Evolutionary conservation across 2,888 invertebrate genomes (phyloP).

Genomic region (Acrobasis repandana): DNA sequence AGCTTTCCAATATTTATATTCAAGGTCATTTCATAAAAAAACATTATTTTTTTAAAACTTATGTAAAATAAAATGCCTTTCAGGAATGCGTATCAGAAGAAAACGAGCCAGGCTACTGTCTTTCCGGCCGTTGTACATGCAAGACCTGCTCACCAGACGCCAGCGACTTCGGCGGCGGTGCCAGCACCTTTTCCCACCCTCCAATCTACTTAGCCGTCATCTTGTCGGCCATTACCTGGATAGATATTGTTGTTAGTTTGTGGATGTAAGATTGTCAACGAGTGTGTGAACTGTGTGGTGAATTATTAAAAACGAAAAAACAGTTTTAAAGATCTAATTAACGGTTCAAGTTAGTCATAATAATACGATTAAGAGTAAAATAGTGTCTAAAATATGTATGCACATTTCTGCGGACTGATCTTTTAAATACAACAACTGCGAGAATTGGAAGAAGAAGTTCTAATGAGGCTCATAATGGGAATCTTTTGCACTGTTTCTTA

Average conservation of each 20-base stretch:
- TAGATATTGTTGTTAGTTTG: constrained; percentile 34
- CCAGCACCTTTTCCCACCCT: constrained; percentile 48
- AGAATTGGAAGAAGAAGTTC: too few relatives aligned
- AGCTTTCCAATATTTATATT: not conserved
- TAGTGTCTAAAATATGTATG: not conserved
- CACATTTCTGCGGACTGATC: constrained; percentile 3
- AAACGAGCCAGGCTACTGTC: constrained; percentile 72
- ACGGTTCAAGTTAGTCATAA: constrained; percentile 29
- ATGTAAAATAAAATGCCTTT: constrained; percentile 16
- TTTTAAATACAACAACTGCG: not conserved
- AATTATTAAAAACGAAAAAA: not conserved
- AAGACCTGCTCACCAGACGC: constrained; percentile 71
- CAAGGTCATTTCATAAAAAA: not conserved
- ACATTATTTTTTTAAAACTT: not conserved
- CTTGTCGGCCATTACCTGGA: constrained; percentile 28
- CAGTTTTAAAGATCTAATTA: constrained; percentile 13
- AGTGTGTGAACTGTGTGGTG: not conserved
- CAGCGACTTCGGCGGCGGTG: constrained; percentile 63
- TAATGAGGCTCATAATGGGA: too few relatives aligned
- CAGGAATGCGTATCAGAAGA: constrained; percentile 78
- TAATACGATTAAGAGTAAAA: constrained; percentile 13
- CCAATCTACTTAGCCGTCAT: constrained; percentile 46
- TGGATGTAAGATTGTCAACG: constrained; percentile 1
- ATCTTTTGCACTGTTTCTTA: too few relatives aligned
- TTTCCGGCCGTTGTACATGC: constrained; percentile 71